Percentiles rank a stretch among this genome's conserved stretches.
Evolutionary conservation across 2,113 vertebrate genomes (phyloP).

Genomic region (Ctenodactylus gundi): DNA sequence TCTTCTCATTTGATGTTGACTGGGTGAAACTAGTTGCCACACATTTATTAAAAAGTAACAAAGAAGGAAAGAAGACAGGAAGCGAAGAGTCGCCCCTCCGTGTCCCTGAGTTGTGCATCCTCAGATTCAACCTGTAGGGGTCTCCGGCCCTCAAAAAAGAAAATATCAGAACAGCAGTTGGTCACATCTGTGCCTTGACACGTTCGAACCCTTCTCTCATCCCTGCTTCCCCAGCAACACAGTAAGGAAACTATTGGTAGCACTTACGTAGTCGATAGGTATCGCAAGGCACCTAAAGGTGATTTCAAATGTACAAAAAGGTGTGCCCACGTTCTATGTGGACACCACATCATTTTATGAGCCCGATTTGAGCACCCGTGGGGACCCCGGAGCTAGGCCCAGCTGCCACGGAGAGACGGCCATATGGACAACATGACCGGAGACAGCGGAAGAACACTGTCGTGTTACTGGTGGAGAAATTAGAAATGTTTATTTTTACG

Average conservation of each 20-base stretch:
- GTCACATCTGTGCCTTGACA: accelerated
- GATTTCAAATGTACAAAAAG: neutral
- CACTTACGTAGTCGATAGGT: neutral
- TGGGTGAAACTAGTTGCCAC: neutral
- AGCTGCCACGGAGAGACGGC: no score
- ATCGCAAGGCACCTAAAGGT: neutral
- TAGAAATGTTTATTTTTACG: neutral
- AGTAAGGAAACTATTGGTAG: neutral
- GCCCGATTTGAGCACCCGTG: neutral
- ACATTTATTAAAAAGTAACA: neutral
- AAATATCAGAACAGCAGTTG: neutral
- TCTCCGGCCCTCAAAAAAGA: no score
- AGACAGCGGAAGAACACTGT: neutral
- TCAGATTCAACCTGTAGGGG: no score
- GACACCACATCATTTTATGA: neutral
- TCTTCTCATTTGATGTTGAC: neutral
- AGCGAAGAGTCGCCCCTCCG: neutral
- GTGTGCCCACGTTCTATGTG: accelerated
- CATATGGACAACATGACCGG: neutral
- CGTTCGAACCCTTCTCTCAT: neutral
- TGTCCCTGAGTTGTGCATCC: neutral
- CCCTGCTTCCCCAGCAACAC: neutral
- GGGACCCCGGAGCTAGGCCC: neutral
- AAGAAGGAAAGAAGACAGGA: neutral
- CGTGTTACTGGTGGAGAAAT: neutral